phyloP scores from a whole-genome alignment of 1,140 invertebrate genomes.

The Ericerus pela region DNA sequence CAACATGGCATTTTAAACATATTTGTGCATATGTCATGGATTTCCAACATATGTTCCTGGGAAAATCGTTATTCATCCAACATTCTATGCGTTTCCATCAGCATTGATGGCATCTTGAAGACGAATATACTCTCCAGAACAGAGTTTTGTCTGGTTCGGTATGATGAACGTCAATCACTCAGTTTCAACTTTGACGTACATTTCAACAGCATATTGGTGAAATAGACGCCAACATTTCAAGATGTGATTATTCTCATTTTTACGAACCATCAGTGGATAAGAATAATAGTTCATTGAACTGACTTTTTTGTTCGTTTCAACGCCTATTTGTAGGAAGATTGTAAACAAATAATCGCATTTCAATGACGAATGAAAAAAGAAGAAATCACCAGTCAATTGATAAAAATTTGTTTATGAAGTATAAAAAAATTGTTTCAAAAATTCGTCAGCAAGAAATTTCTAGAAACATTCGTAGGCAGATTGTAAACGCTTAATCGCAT shows the following conservation, averaged over 20 bases:
- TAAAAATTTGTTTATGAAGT: too few relatives aligned
- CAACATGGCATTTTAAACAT: constrained; percentile 35
- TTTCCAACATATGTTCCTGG: constrained; percentile 31
- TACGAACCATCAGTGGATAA: constrained; percentile 29
- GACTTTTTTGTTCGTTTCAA: constrained; percentile 27
- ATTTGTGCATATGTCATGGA: constrained; percentile 34
- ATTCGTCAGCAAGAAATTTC: too few relatives aligned
- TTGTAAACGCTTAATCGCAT: too few relatives aligned
- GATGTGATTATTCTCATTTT: constrained; percentile 20
- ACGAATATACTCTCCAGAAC: constrained; percentile 26
- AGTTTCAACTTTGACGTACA: constrained; percentile 30
- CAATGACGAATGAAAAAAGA: too few relatives aligned
- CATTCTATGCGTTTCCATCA: constrained; percentile 17
- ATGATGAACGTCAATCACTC: constrained; percentile 28
- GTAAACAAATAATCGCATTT: too few relatives aligned
- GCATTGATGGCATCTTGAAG: constrained; percentile 21
- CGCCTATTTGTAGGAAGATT: too few relatives aligned
- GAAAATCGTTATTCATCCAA: constrained; percentile 23
- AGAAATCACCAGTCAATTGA: too few relatives aligned
- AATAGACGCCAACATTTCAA: constrained; percentile 25
- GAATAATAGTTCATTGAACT: constrained; percentile 31
- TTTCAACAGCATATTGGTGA: constrained; percentile 31
- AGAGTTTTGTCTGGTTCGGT: constrained; percentile 28
- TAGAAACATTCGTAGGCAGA: too few relatives aligned
- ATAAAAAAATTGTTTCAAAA: too few relatives aligned